phyloP scores from a whole-genome alignment of 2,113 vertebrate species.

The Phaetusa simplex region DNA sequence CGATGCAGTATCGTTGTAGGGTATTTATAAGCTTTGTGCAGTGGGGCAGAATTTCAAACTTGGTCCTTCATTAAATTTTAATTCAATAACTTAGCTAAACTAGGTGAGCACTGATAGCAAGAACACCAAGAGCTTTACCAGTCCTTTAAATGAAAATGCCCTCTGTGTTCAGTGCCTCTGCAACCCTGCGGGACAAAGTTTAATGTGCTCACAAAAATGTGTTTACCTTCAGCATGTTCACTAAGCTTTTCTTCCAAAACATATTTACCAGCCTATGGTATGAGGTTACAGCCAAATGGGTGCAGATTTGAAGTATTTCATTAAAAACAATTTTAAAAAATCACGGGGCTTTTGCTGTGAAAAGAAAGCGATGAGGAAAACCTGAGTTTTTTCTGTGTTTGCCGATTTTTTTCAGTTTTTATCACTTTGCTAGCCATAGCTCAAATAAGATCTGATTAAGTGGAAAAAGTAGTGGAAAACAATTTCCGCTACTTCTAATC shows the following conservation, averaged over 20 bases:
- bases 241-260: constrained; percentile 7
- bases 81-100: constrained; percentile 64
- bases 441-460: neutral
- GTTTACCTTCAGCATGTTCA: neutral
- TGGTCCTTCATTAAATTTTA: constrained; percentile 74
- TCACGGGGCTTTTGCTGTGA: neutral
- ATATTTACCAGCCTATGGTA: neutral
- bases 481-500: neutral
- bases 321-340: neutral
- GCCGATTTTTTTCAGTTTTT: neutral
- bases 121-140: constrained; percentile 14
- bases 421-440: neutral
- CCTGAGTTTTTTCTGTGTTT: neutral
- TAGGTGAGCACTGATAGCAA: constrained; percentile 60
- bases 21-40: constrained; percentile 72
- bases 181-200: neutral
- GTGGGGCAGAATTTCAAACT: constrained; percentile 73
- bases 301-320: neutral
- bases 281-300: neutral
- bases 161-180: neutral
- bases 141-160: constrained; percentile 40
- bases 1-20: constrained; percentile 48
- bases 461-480: neutral
- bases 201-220: neutral
- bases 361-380: neutral